Evolutionary conservation across 1,140 invertebrate species (phyloP), one percentile per base, ranked within the genome.

Genomic region (Drosophila guanche): DNA sequence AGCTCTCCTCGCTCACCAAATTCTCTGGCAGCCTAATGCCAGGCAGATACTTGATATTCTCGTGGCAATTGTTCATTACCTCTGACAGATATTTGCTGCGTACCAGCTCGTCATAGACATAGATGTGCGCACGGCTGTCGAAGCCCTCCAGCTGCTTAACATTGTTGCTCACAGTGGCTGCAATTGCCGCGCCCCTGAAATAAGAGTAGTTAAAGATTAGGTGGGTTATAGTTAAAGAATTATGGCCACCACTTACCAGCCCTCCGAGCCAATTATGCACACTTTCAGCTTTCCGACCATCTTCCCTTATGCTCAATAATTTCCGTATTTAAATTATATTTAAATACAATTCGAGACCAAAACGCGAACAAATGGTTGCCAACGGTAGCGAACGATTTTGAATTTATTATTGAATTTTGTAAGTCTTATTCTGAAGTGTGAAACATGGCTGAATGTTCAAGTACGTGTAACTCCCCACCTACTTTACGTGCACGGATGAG

Each of bases 31-130:
- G 45, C 43, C 53, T 62, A 5, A 88, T 83, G 25, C 83, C 83
- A 23, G 83, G 78, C 33, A 88, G 57, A 52, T 88, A 83, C 53
- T 83, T 88, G 25, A 88, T 66, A 54, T 88, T 88, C 20, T 88
- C 83, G 23, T 88, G 84, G 1, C 29, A 52, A 37, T 60, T 56
- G n/a, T 88, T 88, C 1, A 88, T 88, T 4, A 89, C 53, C 37
- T 88, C 60, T 0, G 78, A 88, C 0, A 88, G 33, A 8, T 56
- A 54, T 16, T 52, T 83, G 41, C 33, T 52, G 4, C 60, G 23
- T 1, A 76, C 65, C 27, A 78, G 48, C 27, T 88, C 83, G 33
- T 88, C 83, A 14, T 72, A 65, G 1, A 76, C 83, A 45, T 88
- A 88, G 3, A 89, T 72, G n/a, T 89, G 52, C 5, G 83, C 84